These are phyloP conservation scores for Leucania comma DNA, from an alignment of 2,888 invertebrate species.

Conservation along the genomic window DNA sequence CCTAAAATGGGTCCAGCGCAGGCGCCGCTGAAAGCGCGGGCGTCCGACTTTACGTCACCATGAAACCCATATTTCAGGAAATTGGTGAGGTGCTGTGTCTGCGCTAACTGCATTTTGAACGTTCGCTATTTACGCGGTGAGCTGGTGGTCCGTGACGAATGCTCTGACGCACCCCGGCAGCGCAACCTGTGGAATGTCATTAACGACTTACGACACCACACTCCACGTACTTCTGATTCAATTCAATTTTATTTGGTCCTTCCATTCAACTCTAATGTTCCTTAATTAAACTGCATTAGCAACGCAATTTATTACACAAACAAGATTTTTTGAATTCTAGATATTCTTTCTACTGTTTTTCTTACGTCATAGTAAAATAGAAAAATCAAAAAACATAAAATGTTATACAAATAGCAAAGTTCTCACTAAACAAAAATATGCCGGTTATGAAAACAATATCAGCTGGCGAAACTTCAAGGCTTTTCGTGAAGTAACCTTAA, in stretches of 20 bases:
- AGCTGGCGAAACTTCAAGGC: constrained; percentile 61
- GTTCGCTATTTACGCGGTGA: constrained; percentile 73
- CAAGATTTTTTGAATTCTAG: not conserved
- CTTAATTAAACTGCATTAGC: constrained; percentile 34
- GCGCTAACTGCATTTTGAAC: constrained; percentile 80
- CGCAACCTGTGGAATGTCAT: constrained; percentile 85
- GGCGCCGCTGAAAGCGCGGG: constrained; percentile 91
- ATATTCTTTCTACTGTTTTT: not conserved
- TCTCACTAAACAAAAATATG: constrained; percentile 41
- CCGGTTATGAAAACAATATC: constrained; percentile 51
- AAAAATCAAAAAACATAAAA: constrained; percentile 16
- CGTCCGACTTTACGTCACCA: constrained; percentile 89
- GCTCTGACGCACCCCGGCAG: constrained; percentile 84
- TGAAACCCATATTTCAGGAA: constrained; percentile 90
- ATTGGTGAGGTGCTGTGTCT: constrained; percentile 78
- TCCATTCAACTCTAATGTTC: constrained; percentile 43
- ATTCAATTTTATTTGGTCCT: constrained; percentile 68
- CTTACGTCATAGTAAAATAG: not conserved
- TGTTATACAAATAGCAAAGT: constrained; percentile 1
- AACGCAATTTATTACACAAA: constrained; percentile 4
- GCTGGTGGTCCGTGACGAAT: constrained; percentile 80
- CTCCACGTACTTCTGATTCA: constrained; percentile 74
- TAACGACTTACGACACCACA: constrained; percentile 83
- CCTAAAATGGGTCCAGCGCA: constrained; percentile 93
- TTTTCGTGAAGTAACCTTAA: constrained; percentile 50